Evolutionary conservation across 2,888 invertebrate genomes (phyloP).

Genomic region (Anagyrus pseudococci): DNA sequence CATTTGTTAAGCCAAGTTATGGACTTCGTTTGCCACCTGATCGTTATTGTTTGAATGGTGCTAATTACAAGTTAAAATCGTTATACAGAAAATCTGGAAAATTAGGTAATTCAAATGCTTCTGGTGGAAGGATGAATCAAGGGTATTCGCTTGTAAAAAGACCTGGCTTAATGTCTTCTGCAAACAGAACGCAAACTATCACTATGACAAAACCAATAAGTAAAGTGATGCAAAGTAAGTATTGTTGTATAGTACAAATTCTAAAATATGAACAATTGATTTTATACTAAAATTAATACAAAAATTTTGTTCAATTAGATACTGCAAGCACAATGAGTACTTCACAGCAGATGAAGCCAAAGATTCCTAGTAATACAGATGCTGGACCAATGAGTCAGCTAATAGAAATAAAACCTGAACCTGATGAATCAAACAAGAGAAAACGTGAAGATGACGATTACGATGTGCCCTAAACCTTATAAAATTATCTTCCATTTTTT

Average conservation of each 20-base stretch:
- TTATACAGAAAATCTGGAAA: slow-evolving; percentile 46
- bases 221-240: slow-evolving; percentile 64
- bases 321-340: slow-evolving; percentile 20
- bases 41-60: slow-evolving; percentile 85
- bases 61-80: slow-evolving; percentile 76
- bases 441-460: slow-evolving; percentile 59
- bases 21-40: slow-evolving; percentile 94
- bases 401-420: slow-evolving; percentile 45
- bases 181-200: slow-evolving; percentile 71
- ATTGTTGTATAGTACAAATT: background rate
- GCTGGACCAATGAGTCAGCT: slow-evolving; percentile 39
- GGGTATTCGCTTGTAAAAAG: slow-evolving; percentile 65
- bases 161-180: slow-evolving; percentile 65
- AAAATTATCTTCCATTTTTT: background rate
- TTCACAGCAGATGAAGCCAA: slow-evolving; percentile 25
- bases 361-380: slow-evolving; percentile 17
- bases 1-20: slow-evolving; percentile 90
- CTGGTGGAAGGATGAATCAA: slow-evolving; percentile 56
- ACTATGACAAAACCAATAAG: slow-evolving; percentile 80
- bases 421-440: slow-evolving; percentile 52
- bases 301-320: slow-evolving; percentile 10
- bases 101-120: slow-evolving; percentile 41
- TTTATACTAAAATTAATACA: background rate
- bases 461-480: slow-evolving; percentile 50
- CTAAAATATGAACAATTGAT: background rate